Base-by-base conservation (phyloP, 2,888 invertebrate genomes). In the Pristionchus fissidentatus region DNA sequence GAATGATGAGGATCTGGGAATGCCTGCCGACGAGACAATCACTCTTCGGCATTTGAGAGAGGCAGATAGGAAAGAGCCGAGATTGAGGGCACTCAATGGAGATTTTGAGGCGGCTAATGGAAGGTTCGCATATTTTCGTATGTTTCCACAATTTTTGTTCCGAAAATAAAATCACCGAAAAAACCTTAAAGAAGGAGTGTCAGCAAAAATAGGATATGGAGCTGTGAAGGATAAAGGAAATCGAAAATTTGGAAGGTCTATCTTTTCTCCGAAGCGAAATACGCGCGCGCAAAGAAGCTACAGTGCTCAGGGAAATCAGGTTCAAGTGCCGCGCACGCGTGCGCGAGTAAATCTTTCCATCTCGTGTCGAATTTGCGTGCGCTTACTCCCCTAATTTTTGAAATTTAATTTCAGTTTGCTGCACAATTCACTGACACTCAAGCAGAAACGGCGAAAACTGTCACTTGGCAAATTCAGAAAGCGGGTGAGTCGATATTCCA, bases 1-100 rank as follows among this genome's bases (percentile, higher is more conserved):
- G 81, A 81, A 35, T 10, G 81, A 81, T 19, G 81, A 81, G 5
- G 83, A 73, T 57, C 83, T 83, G 35, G 83, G 70, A 1, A 83
- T 73, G 83, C 22, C 55, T 1, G 38, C 26, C 38, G 60, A 29
- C 4, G 29, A 70, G 7, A 57, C 70, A 4, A 83, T 83, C 19
- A 38, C 55, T 1, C 73, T 83, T 3, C 29, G 35, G 32, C 15
- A 32, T 52, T 29, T 83, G 70, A 29, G 73, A 38, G 83, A 81
- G 29, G 43, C 26, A 41, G 80, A 81, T 32, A 46, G 62, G 57
- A 79, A 46, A 0, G 80, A 81, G 32, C 80, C 80, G 22, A 29
- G 80, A 46, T 35, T 81, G n/a, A 60, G 62, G 62, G n/a, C 43
- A 46, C 22, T 62, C 19, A 81, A 62, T 79, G 55, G 57, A 38